A percentile compares a stretch with the other conserved stretches of the same genome.
Evolutionary conservation across 2,888 invertebrate species (phyloP).

Genomic region (Neoascia interrupta): DNA sequence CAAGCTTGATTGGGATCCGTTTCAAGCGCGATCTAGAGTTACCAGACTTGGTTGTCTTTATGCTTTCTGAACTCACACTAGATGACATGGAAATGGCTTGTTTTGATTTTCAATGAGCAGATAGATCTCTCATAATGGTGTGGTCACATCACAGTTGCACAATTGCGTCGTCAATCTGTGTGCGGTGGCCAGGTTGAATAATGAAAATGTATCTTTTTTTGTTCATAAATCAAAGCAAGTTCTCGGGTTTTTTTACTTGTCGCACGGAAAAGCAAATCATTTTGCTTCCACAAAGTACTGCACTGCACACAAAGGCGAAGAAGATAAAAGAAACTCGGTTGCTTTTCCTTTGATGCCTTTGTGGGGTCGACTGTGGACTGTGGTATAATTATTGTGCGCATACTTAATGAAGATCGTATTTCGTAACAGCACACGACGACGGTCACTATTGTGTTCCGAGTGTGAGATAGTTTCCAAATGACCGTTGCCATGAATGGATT

Average conservation of each 20-base stretch:
- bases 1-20: too few relatives aligned
- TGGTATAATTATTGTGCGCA: constrained; percentile 21
- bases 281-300: not conserved
- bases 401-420: constrained; percentile 23
- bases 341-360: not conserved
- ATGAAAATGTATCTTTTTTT: not conserved
- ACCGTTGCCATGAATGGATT: too few relatives aligned
- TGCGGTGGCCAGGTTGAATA: constrained; percentile 13
- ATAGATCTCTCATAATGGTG: not conserved
- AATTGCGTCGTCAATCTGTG: constrained; percentile 5
- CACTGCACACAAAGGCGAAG: not conserved
- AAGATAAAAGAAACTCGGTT: not conserved
- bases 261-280: not conserved
- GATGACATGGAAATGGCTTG: not conserved
- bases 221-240: constrained; percentile 3
- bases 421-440: constrained; percentile 1
- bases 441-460: too few relatives aligned
- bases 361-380: too few relatives aligned
- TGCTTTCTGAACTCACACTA: constrained; percentile 9
- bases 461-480: too few relatives aligned
- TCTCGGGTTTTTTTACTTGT: constrained; percentile 3
- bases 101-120: not conserved
- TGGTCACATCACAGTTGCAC: constrained; percentile 9
- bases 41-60: not conserved
- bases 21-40: constrained; percentile 20